phyloP scores from a whole-genome alignment of 2,797 vertebrate genomes.

The Melanotaenia boesemani region DNA sequence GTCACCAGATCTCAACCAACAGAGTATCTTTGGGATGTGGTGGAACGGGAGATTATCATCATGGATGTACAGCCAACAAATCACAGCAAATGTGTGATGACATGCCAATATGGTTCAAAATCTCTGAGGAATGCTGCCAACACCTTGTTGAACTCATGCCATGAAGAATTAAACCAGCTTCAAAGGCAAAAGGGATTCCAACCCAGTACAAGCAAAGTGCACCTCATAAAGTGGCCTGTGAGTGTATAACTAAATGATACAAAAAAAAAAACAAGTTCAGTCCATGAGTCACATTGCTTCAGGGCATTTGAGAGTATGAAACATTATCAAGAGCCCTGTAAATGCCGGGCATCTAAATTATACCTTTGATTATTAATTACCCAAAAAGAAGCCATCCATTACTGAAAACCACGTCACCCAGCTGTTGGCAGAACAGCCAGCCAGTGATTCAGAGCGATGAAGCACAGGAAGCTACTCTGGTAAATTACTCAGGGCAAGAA shows the following conservation, averaged over 20 bases:
- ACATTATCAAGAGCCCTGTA: constrained; percentile 70
- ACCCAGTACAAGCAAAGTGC: too few species aligned
- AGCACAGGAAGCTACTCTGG: constrained; percentile 67
- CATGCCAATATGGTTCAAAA: too few species aligned
- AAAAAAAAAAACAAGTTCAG: constrained; percentile 46
- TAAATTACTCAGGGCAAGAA: constrained; percentile 66
- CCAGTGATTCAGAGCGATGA: constrained; percentile 68
- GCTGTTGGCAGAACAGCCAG: constrained; percentile 63
- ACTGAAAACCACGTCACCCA: constrained; percentile 69
- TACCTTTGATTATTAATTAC: constrained; percentile 80
- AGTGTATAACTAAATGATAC: constrained; percentile 36
- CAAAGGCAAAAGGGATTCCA: too few species aligned
- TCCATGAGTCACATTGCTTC: constrained; percentile 62
- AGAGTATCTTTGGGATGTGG: too few species aligned
- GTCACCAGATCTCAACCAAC: too few species aligned
- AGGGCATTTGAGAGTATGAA: constrained; percentile 52
- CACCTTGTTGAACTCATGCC: too few species aligned
- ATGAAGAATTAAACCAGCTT: too few species aligned
- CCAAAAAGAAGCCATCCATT: constrained; percentile 75
- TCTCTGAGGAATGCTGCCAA: too few species aligned
- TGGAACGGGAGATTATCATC: too few species aligned
- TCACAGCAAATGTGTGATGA: too few species aligned
- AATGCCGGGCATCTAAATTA: constrained; percentile 75
- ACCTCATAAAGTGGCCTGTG: neutral
- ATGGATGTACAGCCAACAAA: too few species aligned